phyloP scores from a whole-genome alignment of 2,888 invertebrate species.

The Hedya salicella region DNA sequence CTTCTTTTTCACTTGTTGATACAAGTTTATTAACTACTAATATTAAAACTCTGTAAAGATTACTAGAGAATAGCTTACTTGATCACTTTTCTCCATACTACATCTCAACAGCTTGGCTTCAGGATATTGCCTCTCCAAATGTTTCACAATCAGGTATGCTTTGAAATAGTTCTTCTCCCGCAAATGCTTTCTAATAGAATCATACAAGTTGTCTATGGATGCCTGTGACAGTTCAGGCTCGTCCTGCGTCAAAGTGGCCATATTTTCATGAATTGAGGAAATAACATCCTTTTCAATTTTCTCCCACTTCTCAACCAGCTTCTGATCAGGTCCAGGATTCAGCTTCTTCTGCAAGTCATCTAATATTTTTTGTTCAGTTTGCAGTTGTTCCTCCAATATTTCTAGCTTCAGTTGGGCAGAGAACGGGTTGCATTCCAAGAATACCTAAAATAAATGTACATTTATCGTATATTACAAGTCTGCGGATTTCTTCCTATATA shows the following conservation, averaged over 20 bases:
- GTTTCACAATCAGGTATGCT: conserved; percentile 79
- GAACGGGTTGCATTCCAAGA: conserved; percentile 94
- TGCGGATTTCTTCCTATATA: no score
- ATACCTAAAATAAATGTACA: conserved; percentile 75
- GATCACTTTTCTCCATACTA: conserved; percentile 79
- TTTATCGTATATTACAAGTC: no score
- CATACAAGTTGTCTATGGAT: conserved; percentile 74
- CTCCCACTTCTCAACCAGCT: conserved; percentile 80
- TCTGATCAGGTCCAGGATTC: conserved; percentile 76
- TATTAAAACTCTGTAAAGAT: no score
- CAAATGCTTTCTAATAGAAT: conserved; percentile 74
- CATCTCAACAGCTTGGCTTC: conserved; percentile 77
- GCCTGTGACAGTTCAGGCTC: conserved; percentile 77
- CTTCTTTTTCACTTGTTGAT: no score
- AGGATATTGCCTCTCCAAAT: conserved; percentile 77
- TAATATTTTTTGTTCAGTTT: conserved; percentile 86
- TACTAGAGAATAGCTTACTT: conserved; percentile 59
- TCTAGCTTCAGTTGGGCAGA: conserved; percentile 88
- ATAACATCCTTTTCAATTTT: conserved; percentile 81
- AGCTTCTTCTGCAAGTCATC: conserved; percentile 84
- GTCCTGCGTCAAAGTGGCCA: conserved; percentile 77
- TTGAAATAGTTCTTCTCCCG: conserved; percentile 80
- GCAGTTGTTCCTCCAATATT: conserved; percentile 85
- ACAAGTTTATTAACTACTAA: no score
- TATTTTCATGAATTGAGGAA: conserved; percentile 77